Conservation (phyloP, 1,140 invertebrate species). For the Drosophila ercepeae region DNA sequence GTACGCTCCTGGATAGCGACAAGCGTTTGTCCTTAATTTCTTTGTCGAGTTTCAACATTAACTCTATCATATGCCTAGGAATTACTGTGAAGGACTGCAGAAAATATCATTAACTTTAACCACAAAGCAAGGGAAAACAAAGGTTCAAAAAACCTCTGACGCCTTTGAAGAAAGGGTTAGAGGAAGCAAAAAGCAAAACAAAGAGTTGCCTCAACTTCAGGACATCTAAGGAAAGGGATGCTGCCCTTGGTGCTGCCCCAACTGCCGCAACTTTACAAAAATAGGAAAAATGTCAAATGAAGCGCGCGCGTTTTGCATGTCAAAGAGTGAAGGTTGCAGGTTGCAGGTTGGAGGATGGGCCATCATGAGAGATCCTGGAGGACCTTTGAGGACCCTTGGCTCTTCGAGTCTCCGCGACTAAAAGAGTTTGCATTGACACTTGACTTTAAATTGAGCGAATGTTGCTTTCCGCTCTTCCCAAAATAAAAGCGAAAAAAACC, state of each 20-base stretch:
- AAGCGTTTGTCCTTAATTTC: too few species aligned
- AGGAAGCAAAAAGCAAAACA: slow-evolving; percentile 47
- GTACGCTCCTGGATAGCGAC: too few species aligned
- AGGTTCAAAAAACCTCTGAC: slow-evolving; percentile 28
- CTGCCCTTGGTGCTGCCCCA: slow-evolving; percentile 9
- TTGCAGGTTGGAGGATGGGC: background rate
- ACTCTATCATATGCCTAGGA: too few species aligned
- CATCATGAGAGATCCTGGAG: slow-evolving; percentile 53
- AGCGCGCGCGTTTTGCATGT: slow-evolving; percentile 76
- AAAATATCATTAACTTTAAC: background rate
- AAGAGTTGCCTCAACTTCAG: background rate
- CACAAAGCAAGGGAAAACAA: background rate
- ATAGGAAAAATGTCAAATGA: slow-evolving; percentile 77
- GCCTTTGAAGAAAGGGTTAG: slow-evolving; percentile 73
- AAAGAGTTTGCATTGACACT: slow-evolving; percentile 79
- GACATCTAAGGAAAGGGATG: background rate
- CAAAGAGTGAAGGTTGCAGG: slow-evolving; percentile 59
- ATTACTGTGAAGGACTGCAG: too few species aligned
- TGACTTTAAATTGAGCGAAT: slow-evolving; percentile 80
- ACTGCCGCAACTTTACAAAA: slow-evolving; percentile 27
- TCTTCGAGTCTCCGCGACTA: slow-evolving; percentile 40
- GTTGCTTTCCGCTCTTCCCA: slow-evolving; percentile 5
- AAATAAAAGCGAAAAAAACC: slow-evolving; percentile 19
- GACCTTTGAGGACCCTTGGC: slow-evolving; percentile 62
- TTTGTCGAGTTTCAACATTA: too few species aligned